Percentiles rank a stretch among this genome's conserved stretches.
These are phyloP conservation scores for Drosophila monieri DNA, from an alignment of 2,888 invertebrate species.

Conservation along the genomic window DNA sequence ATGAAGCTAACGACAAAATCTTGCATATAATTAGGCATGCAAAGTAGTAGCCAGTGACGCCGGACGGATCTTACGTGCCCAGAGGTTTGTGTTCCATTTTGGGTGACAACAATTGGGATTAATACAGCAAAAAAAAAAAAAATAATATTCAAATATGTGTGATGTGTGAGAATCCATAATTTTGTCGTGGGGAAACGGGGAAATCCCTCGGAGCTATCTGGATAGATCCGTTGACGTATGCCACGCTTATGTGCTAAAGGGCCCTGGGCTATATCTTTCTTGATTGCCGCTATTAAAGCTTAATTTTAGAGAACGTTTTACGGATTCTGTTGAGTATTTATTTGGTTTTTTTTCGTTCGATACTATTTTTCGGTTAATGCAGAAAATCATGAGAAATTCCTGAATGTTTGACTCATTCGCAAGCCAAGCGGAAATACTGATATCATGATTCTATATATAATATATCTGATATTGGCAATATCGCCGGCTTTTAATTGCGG, in stretches of 20 bases:
- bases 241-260: conserved; percentile 40
- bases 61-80: conserved; percentile 32
- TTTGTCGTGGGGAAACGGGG: conserved; percentile 34
- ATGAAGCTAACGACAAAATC: conserved; percentile 24
- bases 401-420: conserved; percentile 22
- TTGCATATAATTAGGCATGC: conserved; percentile 73
- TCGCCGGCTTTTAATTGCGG: conserved; percentile 21
- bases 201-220: conserved; percentile 36
- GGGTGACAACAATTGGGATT: conserved; percentile 47
- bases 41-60: conserved; percentile 57
- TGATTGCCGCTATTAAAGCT: conserved; percentile 50
- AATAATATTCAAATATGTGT: conserved; percentile 2
- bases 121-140: too few species aligned
- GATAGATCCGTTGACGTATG: conserved; percentile 44
- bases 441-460: conserved; percentile 16
- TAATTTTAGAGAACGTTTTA: conserved; percentile 38
- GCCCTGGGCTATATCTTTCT: conserved; percentile 13
- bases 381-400: conserved; percentile 38
- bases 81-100: conserved; percentile 33
- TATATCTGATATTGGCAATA: conserved; percentile 7
- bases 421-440: conserved; percentile 41
- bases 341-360: conserved; percentile 5
- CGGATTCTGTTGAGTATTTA: conserved; percentile 6
- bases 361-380: conserved; percentile 10
- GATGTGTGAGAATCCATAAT: conserved; percentile 12